Conservation (phyloP, 2,113 vertebrate genomes). For the Zosterops hypoxanthus region DNA sequence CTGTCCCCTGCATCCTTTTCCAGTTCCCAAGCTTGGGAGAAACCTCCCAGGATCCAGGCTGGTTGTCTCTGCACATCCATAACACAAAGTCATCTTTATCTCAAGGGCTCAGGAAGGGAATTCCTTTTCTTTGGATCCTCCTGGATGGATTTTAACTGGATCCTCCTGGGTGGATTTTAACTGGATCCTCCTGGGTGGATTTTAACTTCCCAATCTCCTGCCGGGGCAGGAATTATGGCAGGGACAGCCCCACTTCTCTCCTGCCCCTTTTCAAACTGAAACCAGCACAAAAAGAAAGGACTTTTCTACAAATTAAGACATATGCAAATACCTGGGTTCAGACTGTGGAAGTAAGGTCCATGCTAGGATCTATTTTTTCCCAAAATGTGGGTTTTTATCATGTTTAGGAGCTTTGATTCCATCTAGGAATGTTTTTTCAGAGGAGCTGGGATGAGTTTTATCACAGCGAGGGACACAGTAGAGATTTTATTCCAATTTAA, state of each 20-base stretch:
- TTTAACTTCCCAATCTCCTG: neutral
- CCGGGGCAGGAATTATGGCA: neutral
- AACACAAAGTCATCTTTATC: fast-evolving
- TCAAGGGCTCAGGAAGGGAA: neutral
- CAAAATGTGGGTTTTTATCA: neutral
- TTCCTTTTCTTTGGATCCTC: neutral
- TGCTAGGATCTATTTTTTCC: neutral
- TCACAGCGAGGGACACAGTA: neutral
- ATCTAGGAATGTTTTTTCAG: neutral
- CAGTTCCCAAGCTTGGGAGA: neutral
- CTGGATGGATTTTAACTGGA: neutral
- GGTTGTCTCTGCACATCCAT: neutral
- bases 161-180: neutral
- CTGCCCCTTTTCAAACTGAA: neutral
- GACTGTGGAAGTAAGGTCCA: neutral
- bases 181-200: neutral
- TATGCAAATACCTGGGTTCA: neutral
- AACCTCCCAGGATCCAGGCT: neutral
- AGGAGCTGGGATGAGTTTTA: neutral
- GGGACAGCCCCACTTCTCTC: neutral
- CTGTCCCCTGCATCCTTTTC: neutral
- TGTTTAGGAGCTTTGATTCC: neutral
- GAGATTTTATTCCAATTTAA: neutral
- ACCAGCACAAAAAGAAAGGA: neutral
- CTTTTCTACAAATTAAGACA: neutral